A percentile compares a stretch with the other conserved stretches of the same genome.
phyloP scores from a whole-genome alignment of 1,140 invertebrate genomes.

The Psix sp. region DNA sequence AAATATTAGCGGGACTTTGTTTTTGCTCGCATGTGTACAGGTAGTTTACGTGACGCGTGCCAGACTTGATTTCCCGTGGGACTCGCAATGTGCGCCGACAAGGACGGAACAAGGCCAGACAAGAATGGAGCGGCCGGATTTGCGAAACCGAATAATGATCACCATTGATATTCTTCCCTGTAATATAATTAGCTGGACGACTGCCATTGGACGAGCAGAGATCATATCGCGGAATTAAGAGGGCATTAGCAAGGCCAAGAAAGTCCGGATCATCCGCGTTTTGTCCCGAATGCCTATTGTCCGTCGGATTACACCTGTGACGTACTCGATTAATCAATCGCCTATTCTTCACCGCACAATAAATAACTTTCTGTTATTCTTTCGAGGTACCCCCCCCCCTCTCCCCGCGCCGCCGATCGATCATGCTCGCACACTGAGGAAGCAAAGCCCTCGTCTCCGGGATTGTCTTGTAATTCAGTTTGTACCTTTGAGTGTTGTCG shows the following conservation, averaged over 20 bases:
- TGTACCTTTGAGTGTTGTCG: slow-evolving; percentile 14
- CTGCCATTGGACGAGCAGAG: slow-evolving; percentile 4
- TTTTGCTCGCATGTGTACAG: slow-evolving; percentile 36
- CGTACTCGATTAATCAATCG: slow-evolving; percentile 54
- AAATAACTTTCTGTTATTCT: slow-evolving; percentile 47
- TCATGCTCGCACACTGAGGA: slow-evolving; percentile 26
- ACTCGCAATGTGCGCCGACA: slow-evolving; percentile 33
- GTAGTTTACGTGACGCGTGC: slow-evolving; percentile 54
- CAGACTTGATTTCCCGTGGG: slow-evolving; percentile 48
- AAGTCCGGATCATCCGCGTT: slow-evolving; percentile 42
- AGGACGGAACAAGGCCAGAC: background rate
- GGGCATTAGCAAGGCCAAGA: slow-evolving; percentile 33
- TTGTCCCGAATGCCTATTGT: slow-evolving; percentile 30
- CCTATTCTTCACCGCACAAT: slow-evolving; percentile 40
- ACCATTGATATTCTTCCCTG: no score
- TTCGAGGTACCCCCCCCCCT: slow-evolving; percentile 42
- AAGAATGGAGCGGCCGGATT: background rate
- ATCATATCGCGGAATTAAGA: slow-evolving; percentile 23
- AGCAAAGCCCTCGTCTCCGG: no score
- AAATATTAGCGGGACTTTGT: slow-evolving; percentile 52
- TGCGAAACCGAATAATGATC: no score
- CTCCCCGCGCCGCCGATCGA: slow-evolving; percentile 51
- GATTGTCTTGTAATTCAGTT: slow-evolving; percentile 19
- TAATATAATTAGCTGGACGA: slow-evolving; percentile 19
- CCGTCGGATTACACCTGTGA: slow-evolving; percentile 36